A percentile compares a stretch with the other conserved stretches of the same genome.
Conservation (phyloP, 2,888 invertebrate genomes). For the Trachelus troglodyta region DNA sequence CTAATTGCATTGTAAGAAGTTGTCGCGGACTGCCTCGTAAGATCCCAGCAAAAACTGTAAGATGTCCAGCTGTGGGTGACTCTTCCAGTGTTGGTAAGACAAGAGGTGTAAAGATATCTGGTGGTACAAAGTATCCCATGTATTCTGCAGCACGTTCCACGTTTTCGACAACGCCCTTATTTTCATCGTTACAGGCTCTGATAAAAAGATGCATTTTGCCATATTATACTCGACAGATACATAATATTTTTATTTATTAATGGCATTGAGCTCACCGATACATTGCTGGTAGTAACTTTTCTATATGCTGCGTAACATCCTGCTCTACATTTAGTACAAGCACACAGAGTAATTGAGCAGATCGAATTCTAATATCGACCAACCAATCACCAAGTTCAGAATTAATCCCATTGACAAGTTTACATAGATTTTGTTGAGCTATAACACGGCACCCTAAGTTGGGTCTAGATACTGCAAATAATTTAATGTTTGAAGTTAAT, state of each 20-base stretch:
- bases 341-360: slow-evolving; percentile 80
- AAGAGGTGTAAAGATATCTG: slow-evolving; percentile 76
- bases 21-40: slow-evolving; percentile 71
- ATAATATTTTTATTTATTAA: not conserved
- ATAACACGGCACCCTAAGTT: slow-evolving; percentile 87
- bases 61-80: slow-evolving; percentile 67
- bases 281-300: slow-evolving; percentile 71
- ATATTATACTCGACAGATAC: not conserved
- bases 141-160: slow-evolving; percentile 77
- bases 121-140: slow-evolving; percentile 81
- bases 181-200: slow-evolving; percentile 76
- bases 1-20: slow-evolving; percentile 67
- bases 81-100: slow-evolving; percentile 75
- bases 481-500: slow-evolving; percentile 4
- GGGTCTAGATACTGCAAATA: slow-evolving; percentile 75
- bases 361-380: slow-evolving; percentile 73
- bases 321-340: slow-evolving; percentile 80
- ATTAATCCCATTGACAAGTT: slow-evolving; percentile 78
- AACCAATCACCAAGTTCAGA: slow-evolving; percentile 85
- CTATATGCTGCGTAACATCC: slow-evolving; percentile 77
- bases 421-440: slow-evolving; percentile 80
- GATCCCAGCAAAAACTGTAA: slow-evolving; percentile 73
- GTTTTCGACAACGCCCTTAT: slow-evolving; percentile 72
- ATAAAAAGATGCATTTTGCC: slow-evolving; percentile 53
- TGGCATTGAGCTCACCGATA: slow-evolving; percentile 61